Evolutionary conservation across 2,797 vertebrate genomes (phyloP).

Genomic region (Rhinichthys osculus): DNA sequence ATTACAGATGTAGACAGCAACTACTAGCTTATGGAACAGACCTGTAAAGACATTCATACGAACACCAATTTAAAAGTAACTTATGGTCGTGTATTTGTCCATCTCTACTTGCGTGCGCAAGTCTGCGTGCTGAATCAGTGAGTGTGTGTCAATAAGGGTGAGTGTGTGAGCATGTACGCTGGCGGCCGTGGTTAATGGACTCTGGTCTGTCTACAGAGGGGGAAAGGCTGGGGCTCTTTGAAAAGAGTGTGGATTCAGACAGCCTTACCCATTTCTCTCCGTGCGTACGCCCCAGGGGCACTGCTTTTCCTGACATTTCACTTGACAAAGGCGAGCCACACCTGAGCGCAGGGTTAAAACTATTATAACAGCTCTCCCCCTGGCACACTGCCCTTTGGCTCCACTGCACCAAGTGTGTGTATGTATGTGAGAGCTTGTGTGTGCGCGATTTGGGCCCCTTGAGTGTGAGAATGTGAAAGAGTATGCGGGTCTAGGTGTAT

Average conservation of each 20-base stretch:
- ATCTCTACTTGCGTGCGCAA: conserved; percentile 13
- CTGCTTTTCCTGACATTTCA: conserved; percentile 83
- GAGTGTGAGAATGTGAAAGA: conserved; percentile 40
- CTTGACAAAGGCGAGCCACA: conserved; percentile 82
- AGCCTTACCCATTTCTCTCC: conserved; percentile 54
- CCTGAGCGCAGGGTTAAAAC: conserved; percentile 83
- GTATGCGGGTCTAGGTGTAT: conserved; percentile 41
- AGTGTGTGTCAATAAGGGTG: conserved; percentile 34
- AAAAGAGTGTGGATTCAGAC: conserved; percentile 61
- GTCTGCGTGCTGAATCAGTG: conserved; percentile 25
- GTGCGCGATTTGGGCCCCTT: conserved; percentile 38
- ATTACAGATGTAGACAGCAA: neutral
- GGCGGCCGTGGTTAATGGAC: conserved; percentile 57
- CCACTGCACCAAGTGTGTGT: conserved; percentile 67
- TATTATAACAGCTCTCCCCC: conserved; percentile 78
- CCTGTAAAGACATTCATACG: neutral
- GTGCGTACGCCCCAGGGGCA: conserved; percentile 68
- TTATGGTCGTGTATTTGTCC: conserved; percentile 26
- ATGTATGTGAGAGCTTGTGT: conserved; percentile 52
- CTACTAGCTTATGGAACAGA: neutral
- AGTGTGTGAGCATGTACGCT: conserved; percentile 48
- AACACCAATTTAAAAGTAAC: conserved; percentile 17
- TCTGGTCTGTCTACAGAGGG: conserved; percentile 52
- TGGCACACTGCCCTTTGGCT: conserved; percentile 76
- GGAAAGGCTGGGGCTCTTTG: conserved; percentile 54